These are phyloP conservation scores for Listronotus bonariensis DNA, from an alignment of 1,140 invertebrate genomes.

Conservation along the genomic window DNA sequence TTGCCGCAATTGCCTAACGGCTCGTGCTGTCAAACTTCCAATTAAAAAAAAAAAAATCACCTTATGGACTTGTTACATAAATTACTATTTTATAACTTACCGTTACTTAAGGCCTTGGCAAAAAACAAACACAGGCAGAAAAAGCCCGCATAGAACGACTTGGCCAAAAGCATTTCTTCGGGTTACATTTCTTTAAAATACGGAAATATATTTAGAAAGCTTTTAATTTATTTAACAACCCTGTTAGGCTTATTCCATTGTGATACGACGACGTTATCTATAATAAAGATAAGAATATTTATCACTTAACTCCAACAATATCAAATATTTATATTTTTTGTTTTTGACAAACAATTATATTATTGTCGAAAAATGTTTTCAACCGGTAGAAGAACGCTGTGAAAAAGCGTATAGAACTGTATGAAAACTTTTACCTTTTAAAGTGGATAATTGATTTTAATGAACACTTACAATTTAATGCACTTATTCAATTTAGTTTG, in stretches of 20 bases:
- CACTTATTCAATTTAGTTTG: conserved; percentile 49
- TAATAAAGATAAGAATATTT: conserved; percentile 19
- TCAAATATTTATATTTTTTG: conserved; percentile 16
- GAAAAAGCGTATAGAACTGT: conserved; percentile 1
- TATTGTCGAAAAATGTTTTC: conserved; percentile 6
- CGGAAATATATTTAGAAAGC: neutral
- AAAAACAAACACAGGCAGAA: conserved; percentile 22
- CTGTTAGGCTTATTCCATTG: neutral
- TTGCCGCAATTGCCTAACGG: no score
- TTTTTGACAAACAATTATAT: conserved; percentile 11
- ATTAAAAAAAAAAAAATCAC: no score
- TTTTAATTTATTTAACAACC: neutral
- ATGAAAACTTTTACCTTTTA: conserved; percentile 24
- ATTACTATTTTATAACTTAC: no score
- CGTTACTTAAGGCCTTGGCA: conserved; percentile 21
- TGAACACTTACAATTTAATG: conserved; percentile 30
- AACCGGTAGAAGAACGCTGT: conserved; percentile 12
- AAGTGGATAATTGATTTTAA: conserved; percentile 41
- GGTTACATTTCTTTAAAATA: conserved; percentile 28
- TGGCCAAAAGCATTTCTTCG: conserved; percentile 20
- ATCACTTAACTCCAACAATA: conserved; percentile 7
- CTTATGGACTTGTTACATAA: no score
- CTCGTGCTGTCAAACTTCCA: no score
- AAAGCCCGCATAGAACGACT: conserved; percentile 15
- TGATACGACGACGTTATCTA: conserved; percentile 9